Conservation (phyloP, 2,797 vertebrate species). For the Poliocrania exsul region DNA sequence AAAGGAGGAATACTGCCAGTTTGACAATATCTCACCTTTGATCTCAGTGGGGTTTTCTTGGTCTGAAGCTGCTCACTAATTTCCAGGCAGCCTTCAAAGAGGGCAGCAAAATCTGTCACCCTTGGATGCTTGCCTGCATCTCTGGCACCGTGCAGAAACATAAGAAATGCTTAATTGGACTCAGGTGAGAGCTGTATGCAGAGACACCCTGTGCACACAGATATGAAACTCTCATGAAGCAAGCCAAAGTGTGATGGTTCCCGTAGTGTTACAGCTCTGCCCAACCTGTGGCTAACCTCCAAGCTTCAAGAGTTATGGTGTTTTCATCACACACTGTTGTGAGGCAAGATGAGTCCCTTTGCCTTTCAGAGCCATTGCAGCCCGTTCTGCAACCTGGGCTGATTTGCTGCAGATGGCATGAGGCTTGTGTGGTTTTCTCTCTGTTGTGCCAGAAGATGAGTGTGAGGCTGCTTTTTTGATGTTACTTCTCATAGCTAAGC, state of each 20-base stretch:
- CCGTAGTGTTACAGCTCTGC: neutral
- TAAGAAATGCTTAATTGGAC: neutral
- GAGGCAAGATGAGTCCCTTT: slow-evolving; percentile 1
- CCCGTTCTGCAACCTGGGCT: neutral
- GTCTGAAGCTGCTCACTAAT: neutral
- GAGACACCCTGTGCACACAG: neutral
- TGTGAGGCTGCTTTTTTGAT: neutral
- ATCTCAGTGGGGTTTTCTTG: neutral
- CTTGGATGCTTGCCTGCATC: neutral
- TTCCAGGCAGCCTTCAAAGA: neutral
- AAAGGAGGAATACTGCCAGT: neutral
- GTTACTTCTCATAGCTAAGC: neutral
- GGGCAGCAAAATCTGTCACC: neutral
- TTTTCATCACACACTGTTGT: neutral
- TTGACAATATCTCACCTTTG: neutral
- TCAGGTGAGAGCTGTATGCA: neutral
- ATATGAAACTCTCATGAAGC: neutral
- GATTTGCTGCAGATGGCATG: neutral
- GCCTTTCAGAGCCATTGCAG: neutral
- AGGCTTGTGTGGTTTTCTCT: neutral
- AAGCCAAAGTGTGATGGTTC: neutral
- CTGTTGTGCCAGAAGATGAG: rapidly evolving
- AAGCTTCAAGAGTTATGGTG: neutral
- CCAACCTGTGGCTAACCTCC: slow-evolving; percentile 60
- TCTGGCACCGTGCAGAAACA: neutral